These are phyloP conservation scores for Drosophila sordidula DNA, from an alignment of 2,888 invertebrate genomes.

Conservation along the genomic window DNA sequence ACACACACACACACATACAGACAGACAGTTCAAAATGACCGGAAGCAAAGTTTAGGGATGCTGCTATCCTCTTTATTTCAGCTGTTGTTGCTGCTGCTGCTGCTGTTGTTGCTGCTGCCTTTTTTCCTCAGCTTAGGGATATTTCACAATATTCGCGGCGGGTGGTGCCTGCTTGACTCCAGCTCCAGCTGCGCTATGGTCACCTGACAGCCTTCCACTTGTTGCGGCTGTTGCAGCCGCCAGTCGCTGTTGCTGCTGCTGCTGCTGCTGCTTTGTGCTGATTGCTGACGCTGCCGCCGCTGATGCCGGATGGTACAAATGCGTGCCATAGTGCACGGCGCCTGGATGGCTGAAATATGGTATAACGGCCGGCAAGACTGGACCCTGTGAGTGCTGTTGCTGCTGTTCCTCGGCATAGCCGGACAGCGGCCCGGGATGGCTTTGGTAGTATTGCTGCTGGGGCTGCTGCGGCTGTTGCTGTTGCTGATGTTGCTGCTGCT, in stretches of 20 bases:
- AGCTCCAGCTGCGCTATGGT: conserved; percentile 24
- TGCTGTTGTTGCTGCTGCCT: conserved; percentile 15
- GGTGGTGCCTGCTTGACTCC: conserved; percentile 47
- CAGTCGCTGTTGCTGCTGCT: conserved; percentile 41
- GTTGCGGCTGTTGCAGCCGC: conserved; percentile 49
- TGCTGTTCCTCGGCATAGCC: conserved; percentile 43
- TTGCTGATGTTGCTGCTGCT: conserved; percentile 39
- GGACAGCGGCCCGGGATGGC: conserved; percentile 28
- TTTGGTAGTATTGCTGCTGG: conserved; percentile 32
- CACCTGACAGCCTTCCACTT: conserved; percentile 63
- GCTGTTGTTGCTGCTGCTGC: conserved; percentile 6
- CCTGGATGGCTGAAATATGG: conserved; percentile 80
- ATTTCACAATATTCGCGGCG: conserved; percentile 75
- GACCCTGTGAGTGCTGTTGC: conserved; percentile 29
- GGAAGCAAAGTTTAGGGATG: conserved; percentile 23
- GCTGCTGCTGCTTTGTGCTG: conserved; percentile 22
- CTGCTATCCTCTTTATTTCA: conserved; percentile 8
- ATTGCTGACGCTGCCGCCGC: conserved; percentile 36
- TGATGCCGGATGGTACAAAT: conserved; percentile 78
- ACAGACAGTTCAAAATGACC: conserved; percentile 22
- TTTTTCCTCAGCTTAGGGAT: conserved; percentile 66
- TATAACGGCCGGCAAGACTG: conserved; percentile 58
- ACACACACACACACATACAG: conserved; percentile 8
- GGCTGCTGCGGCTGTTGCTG: conserved; percentile 27
- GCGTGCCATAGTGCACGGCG: conserved; percentile 82